Percentiles rank a stretch among this genome's conserved stretches.
phyloP scores from a whole-genome alignment of 2,888 invertebrate species.

The Drosophila acutilabella region DNA sequence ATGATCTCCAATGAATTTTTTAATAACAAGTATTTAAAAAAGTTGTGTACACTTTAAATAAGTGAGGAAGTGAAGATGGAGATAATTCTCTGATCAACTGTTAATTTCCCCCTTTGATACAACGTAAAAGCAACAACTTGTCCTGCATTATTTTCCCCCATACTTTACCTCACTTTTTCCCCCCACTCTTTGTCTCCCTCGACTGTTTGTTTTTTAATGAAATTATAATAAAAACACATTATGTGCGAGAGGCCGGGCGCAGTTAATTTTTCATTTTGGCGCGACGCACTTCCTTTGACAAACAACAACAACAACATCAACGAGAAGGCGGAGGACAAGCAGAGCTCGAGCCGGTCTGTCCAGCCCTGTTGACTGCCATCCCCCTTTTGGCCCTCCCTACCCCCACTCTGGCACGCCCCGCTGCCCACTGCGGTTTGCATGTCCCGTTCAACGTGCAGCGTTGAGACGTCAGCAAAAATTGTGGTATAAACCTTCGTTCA shows the following conservation, averaged over 20 bases:
- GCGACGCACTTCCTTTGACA: constrained; percentile 71
- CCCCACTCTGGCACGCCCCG: neutral
- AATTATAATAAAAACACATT: constrained; percentile 72
- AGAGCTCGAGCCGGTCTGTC: constrained; percentile 37
- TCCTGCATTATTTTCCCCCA: constrained; percentile 2
- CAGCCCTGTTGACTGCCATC: constrained; percentile 19
- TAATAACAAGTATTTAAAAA: too few species aligned
- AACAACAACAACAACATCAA: constrained; percentile 38
- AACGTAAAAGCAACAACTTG: constrained; percentile 14
- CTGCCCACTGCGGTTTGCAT: constrained; percentile 20
- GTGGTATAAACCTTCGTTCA: constrained; percentile 28
- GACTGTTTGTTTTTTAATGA: constrained; percentile 49
- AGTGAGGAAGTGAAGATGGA: too few species aligned
- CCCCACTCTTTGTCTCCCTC: neutral
- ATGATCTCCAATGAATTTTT: too few species aligned
- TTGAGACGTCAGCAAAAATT: constrained; percentile 32
- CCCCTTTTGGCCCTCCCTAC: neutral
- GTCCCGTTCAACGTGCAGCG: constrained; percentile 26
- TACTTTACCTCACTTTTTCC: neutral
- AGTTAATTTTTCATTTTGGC: constrained; percentile 81
- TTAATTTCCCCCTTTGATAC: too few species aligned
- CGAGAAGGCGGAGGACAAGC: constrained; percentile 2
- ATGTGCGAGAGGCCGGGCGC: constrained; percentile 57
- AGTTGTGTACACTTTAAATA: too few species aligned
- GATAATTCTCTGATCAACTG: too few species aligned